Conservation (phyloP, 2,888 invertebrate species). For the Idaea biselata region DNA sequence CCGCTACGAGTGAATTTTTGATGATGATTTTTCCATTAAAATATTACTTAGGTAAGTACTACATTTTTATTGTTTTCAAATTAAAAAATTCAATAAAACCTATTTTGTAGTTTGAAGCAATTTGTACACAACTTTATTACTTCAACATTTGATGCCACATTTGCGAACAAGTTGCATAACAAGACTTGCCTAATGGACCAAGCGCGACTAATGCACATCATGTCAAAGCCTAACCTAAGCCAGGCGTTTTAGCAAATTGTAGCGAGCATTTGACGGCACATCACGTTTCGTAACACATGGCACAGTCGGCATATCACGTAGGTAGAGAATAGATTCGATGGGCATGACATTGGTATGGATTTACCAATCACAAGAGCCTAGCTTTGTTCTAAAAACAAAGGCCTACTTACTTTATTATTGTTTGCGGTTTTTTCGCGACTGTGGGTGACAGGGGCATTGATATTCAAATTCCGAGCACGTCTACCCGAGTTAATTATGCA, state of each 20-base stretch:
- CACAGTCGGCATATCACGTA: not conserved
- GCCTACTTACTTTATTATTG: not conserved
- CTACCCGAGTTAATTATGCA: constrained; percentile 19
- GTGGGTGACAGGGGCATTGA: constrained; percentile 12
- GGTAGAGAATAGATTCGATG: constrained; percentile 29
- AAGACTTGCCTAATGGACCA: too few species aligned
- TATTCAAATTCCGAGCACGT: constrained; percentile 16
- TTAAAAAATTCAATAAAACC: too few species aligned
- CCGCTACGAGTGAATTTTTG: too few species aligned
- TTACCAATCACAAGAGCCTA: constrained; percentile 10
- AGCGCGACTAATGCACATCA: too few species aligned
- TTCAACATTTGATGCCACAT: too few species aligned
- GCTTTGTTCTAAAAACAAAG: constrained; percentile 20
- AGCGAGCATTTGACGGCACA: constrained; percentile 34
- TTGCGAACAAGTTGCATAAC: too few species aligned
- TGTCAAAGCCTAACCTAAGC: constrained; percentile 21
- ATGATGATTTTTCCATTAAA: too few species aligned
- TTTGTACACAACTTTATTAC: too few species aligned
- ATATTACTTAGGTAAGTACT: too few species aligned
- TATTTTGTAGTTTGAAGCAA: too few species aligned
- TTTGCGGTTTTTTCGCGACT: not conserved
- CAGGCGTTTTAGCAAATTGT: constrained; percentile 67
- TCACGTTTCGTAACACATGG: not conserved
- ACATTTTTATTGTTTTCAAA: too few species aligned
- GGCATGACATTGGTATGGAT: constrained; percentile 24